Evolutionary conservation across 2,888 invertebrate species (phyloP).

Genomic region (Athalia circularis): DNA sequence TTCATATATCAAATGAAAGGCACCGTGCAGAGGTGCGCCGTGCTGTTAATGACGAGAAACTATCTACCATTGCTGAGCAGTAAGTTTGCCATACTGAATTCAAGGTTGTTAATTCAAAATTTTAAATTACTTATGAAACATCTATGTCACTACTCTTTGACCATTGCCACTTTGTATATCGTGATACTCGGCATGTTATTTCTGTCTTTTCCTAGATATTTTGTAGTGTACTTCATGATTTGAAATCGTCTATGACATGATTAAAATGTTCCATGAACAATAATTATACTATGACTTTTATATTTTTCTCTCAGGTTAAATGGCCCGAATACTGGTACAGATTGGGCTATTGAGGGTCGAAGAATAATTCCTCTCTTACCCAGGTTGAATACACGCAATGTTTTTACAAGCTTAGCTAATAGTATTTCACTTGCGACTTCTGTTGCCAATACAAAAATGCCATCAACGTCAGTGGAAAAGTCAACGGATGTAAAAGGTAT

Average conservation of each 20-base stretch:
- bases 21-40: conserved; percentile 94
- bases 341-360: conserved; percentile 93
- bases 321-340: conserved; percentile 77
- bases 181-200: background rate
- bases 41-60: conserved; percentile 93
- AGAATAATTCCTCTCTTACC: conserved; percentile 89
- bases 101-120: conserved; percentile 26
- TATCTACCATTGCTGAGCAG: conserved; percentile 93
- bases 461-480: conserved; percentile 74
- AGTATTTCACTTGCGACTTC: conserved; percentile 82
- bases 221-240: no score
- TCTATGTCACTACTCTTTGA: background rate
- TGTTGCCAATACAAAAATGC: conserved; percentile 79
- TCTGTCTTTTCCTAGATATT: no score
- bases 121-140: background rate
- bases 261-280: no score
- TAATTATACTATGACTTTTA: no score
- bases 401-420: conserved; percentile 89
- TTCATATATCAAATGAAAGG: conserved; percentile 92
- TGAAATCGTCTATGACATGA: no score
- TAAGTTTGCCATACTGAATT: conserved; percentile 75
- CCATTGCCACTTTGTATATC: conserved; percentile 20
- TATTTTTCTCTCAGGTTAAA: conserved; percentile 69
- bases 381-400: conserved; percentile 89
- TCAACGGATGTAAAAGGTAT: conserved; percentile 63